These are phyloP conservation scores for Todus mexicanus DNA, from an alignment of 2,797 vertebrate genomes.

Conservation along the genomic window DNA sequence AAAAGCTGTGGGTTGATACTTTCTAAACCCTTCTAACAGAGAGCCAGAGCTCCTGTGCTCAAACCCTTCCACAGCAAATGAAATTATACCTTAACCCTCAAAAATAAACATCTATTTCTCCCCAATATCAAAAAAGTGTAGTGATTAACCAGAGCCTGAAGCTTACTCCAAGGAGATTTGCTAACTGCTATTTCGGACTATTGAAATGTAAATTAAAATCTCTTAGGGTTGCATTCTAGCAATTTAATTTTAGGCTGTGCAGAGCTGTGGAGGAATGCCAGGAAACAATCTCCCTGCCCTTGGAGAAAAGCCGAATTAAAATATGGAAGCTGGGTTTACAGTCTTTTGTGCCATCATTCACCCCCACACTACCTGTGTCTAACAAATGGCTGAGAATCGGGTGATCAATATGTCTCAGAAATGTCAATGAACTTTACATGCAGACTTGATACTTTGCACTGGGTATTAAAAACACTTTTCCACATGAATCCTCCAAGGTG, in stretches of 20 bases:
- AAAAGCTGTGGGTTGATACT: background rate
- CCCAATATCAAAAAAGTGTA: background rate
- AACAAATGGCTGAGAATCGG: background rate
- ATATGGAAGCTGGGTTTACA: background rate
- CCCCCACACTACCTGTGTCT: background rate
- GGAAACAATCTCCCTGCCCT: background rate
- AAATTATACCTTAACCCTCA: background rate
- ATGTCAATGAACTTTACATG: background rate
- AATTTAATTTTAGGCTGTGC: constrained; percentile 23
- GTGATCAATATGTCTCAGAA: background rate
- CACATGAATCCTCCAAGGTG: background rate
- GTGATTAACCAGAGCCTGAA: background rate
- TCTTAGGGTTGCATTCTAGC: background rate
- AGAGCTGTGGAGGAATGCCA: constrained; percentile 3
- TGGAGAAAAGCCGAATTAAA: background rate
- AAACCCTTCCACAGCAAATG: background rate
- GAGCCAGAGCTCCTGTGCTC: background rate
- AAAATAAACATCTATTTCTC: background rate
- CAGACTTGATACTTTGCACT: background rate
- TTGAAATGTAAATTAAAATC: constrained; percentile 45
- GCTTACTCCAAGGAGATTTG: background rate
- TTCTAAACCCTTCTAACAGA: background rate
- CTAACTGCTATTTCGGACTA: background rate
- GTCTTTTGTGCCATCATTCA: background rate
- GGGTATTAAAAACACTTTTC: background rate